Evolutionary conservation across 2,888 invertebrate species (phyloP), one percentile per base, ranked within the genome.

Genomic region (Hemistola chrysoprasaria): DNA sequence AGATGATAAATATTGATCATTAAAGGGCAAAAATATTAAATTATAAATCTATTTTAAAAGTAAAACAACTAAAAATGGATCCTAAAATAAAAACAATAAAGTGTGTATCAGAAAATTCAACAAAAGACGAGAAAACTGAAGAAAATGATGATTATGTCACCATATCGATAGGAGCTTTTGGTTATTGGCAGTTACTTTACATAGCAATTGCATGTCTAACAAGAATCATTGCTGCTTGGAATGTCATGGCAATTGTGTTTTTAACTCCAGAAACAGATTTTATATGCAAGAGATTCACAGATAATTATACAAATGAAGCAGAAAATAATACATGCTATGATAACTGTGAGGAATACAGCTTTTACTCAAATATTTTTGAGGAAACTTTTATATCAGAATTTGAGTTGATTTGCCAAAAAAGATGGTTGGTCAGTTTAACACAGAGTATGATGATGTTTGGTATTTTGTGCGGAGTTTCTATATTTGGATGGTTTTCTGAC

Each of bases 401-500:
- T 54, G 62, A 47, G 7, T 44, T 81, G 32, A 71, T 78, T 11
- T 81, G 80, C 34, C 59, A 68, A 0, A 65, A 50, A 11, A 53
- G 56, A 0, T 81, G 82, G 80, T 35, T 80, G 11, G 65, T 69
- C 0, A 76, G 71, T 42, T 70, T 81, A 11, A 55, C 64, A 0
- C 80, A 81, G 45, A 65, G 67, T 1, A 45, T 69, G 1, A 30
- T 75, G 36, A 78, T 79, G 77, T 59, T 77, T 24, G 80, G 78
- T 0, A 29, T 78, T 6, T 40, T 77, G 9, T 6, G 69, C 3
- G 81, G 80, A 0, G 60, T 68, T 8, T 56, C 58, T 8, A 1
- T 62, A 1, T 68, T 72, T 47, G 78, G 81, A 11, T 81, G 79
- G 80, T 40, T 75, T 27, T 79, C 81, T 24, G 80, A 80, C 45